These are phyloP conservation scores for Popillia japonica DNA, from an alignment of 1,140 invertebrate species.

Conservation along the genomic window DNA sequence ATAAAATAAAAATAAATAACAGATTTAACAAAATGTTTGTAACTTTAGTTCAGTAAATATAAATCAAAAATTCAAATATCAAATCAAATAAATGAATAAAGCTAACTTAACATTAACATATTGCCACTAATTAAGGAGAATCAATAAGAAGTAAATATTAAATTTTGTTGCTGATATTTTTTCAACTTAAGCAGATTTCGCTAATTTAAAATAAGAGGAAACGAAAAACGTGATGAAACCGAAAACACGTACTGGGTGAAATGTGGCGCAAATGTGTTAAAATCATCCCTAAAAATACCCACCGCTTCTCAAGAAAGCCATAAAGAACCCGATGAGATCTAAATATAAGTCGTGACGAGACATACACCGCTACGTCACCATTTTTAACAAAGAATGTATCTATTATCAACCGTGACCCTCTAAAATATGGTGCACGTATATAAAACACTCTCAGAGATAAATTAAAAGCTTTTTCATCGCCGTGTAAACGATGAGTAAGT, in stretches of 20 bases:
- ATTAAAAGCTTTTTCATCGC: not conserved
- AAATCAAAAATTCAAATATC: no score
- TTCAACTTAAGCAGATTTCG: not conserved
- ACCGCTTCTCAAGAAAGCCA: not conserved
- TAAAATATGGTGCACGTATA: not conserved
- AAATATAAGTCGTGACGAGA: slow-evolving; percentile 31
- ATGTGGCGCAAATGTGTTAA: slow-evolving; percentile 21
- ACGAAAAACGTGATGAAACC: slow-evolving; percentile 31
- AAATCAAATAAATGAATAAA: no score
- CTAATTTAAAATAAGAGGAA: slow-evolving; percentile 23
- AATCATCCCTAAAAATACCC: slow-evolving; percentile 27
- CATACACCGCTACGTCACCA: not conserved
- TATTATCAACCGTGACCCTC: not conserved
- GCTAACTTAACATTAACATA: no score
- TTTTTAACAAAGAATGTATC: slow-evolving; percentile 22
- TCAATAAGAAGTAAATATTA: no score
- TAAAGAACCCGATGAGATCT: slow-evolving; percentile 28
- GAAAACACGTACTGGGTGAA: not conserved
- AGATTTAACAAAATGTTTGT: no score
- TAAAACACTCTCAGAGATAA: not conserved
- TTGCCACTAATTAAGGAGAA: no score
- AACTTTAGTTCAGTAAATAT: no score
- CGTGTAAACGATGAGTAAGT: no score
- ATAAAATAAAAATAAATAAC: no score
- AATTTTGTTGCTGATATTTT: no score